A percentile compares a stretch with the other conserved stretches of the same genome.
Conservation (phyloP, 2,888 invertebrate genomes). For the Melinopterus prodromus region DNA sequence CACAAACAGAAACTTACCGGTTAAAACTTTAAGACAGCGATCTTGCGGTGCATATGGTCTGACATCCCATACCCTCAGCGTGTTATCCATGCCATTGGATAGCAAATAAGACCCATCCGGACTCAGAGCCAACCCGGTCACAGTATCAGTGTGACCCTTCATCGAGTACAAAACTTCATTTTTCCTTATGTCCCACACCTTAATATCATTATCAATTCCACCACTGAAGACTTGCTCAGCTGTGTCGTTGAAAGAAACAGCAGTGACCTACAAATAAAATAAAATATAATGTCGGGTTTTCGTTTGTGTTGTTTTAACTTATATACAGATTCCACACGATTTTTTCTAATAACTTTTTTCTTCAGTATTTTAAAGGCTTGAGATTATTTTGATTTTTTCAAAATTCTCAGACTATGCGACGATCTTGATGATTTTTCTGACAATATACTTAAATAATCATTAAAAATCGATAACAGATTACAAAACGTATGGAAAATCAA, state of each 20-base stretch:
- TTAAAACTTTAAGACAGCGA: conserved; percentile 90
- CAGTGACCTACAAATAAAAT: conserved; percentile 65
- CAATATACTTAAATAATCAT: too few species aligned
- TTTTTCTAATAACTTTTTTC: background rate
- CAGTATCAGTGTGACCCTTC: conserved; percentile 94
- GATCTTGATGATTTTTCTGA: too few species aligned
- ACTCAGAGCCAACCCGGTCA: conserved; percentile 89
- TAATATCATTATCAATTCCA: conserved; percentile 97
- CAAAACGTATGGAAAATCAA: too few species aligned
- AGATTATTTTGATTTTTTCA: too few species aligned
- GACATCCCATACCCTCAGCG: conserved; percentile 95
- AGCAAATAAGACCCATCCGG: conserved; percentile 89
- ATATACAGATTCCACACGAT: too few species aligned
- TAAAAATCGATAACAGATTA: too few species aligned
- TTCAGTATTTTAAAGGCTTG: too few species aligned
- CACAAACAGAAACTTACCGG: conserved; percentile 58
- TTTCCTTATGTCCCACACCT: conserved; percentile 97
- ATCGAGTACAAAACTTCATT: conserved; percentile 84
- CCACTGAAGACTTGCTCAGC: conserved; percentile 94
- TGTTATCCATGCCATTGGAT: conserved; percentile 97
- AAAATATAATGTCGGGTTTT: background rate
- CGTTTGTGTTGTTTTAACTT: too few species aligned
- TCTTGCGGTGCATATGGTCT: conserved; percentile 93
- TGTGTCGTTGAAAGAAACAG: conserved; percentile 94
- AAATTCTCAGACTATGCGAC: too few species aligned